Evolutionary conservation across 2,888 invertebrate species (phyloP), one percentile per base, ranked within the genome.

Genomic region (Panopea generosa): DNA sequence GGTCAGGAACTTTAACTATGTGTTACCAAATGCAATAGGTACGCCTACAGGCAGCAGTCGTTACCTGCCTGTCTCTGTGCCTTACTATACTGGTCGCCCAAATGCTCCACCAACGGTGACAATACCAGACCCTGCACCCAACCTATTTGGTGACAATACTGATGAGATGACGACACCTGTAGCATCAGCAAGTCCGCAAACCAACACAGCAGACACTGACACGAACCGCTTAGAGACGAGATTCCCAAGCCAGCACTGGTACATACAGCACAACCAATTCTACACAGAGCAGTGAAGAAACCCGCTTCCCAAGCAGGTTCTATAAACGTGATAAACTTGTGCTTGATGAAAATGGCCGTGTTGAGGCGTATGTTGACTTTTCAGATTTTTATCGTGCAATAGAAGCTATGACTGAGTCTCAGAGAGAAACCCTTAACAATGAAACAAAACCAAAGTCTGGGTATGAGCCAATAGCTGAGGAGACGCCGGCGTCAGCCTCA

Each of bases 301-400:
- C 84, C 11, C 74, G 85, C 4, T 87, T 89, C 67, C 78, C 83
- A n/a, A 85, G 84, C 47, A 68, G 84, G n/a, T 80, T 82, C 38
- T 75, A 81, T 66, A 72, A 83, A 56, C 76, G 83, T 65, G 66
- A 84, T 18, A 82, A 89, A 77, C 83, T 94, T 84, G 93, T 93
- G 1, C 91, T 94, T 1, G 95, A 96, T 86, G 94, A 94, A 83
- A 95, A 96, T 88, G 94, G 95, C 24, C 95, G 94, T 88, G 95
- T 97, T 2, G 95, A 95, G 63, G 95, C 96, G 0, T 97, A 98
- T 90, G 97, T 98, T 0, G 96, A 97, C 92, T 98, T 98, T 92
- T 94, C 95, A 0, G 95, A 95, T 87, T 98, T 90, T 85, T 89
- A 89, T 77, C 74, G 84, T 52, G 89, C 89, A 18, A 84, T 92